Conservation (phyloP, 2,797 vertebrate genomes). For the Bufotes viridis region DNA sequence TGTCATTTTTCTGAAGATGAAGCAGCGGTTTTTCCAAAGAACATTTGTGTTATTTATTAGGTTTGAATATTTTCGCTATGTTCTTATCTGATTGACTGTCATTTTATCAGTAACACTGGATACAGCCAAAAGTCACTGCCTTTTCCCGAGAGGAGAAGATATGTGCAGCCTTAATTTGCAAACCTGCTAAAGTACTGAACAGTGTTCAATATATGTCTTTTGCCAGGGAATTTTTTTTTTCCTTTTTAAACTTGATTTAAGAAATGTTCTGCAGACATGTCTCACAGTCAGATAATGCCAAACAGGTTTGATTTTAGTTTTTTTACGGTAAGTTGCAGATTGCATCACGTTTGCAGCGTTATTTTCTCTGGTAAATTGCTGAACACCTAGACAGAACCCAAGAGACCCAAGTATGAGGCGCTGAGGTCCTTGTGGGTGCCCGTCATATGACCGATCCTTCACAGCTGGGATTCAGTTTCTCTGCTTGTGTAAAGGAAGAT, state of each 20-base stretch:
- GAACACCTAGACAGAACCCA: too few relatives aligned
- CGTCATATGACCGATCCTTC: too few relatives aligned
- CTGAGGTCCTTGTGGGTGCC: too few relatives aligned
- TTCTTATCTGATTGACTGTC: not conserved
- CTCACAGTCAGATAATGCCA: not conserved
- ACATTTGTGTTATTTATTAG: not conserved
- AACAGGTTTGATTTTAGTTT: not conserved
- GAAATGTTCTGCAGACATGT: not conserved
- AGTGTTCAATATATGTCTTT: not conserved
- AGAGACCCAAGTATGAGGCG: too few relatives aligned
- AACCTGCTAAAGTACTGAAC: not conserved
- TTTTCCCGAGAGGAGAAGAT: not conserved
- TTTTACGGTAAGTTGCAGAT: too few relatives aligned
- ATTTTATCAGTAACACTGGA: not conserved
- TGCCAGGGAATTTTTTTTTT: not conserved
- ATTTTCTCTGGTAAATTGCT: too few relatives aligned
- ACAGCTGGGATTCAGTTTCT: too few relatives aligned
- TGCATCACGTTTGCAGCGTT: too few relatives aligned
- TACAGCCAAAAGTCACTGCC: constrained; percentile 9
- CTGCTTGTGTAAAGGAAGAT: too few relatives aligned
- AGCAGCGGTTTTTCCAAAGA: not conserved
- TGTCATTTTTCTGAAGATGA: not conserved
- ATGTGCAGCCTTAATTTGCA: not conserved
- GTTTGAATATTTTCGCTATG: not conserved
- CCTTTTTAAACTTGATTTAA: not conserved